Conservation (phyloP, 2,113 vertebrate genomes). For the Phalacrocorax pelagicus region DNA sequence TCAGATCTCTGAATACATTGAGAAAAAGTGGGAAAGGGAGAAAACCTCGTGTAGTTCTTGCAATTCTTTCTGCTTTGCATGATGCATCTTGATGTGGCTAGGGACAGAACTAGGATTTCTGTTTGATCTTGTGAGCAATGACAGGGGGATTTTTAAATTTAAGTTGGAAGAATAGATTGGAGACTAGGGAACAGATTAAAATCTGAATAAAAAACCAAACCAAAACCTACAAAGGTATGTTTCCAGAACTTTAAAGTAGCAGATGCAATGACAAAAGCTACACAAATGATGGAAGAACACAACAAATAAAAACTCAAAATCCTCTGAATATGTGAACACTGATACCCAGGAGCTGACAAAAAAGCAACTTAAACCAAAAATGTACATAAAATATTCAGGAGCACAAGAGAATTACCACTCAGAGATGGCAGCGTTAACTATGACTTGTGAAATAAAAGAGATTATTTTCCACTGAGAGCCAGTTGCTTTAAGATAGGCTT, state of each 20-base stretch:
- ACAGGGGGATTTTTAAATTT: neutral
- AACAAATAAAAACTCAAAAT: neutral
- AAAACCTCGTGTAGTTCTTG: neutral
- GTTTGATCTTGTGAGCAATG: neutral
- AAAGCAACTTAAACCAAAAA: neutral
- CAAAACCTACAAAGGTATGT: neutral
- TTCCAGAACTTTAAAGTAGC: neutral
- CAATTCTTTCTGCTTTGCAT: neutral
- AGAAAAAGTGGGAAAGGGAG: neutral
- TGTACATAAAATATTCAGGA: neutral
- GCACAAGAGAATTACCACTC: neutral
- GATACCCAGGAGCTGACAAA: neutral
- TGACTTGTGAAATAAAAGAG: neutral
- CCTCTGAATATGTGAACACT: neutral
- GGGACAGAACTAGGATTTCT: neutral
- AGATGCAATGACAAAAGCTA: neutral
- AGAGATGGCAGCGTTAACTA: neutral
- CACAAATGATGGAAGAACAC: neutral
- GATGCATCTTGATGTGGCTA: neutral
- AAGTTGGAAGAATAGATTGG: neutral
- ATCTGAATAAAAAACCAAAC: neutral
- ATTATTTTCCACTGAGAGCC: neutral
- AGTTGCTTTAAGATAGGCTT: neutral
- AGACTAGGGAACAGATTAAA: neutral
- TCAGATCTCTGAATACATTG: neutral